A percentile compares a stretch with the other conserved stretches of the same genome.
Evolutionary conservation across 2,113 vertebrate genomes (phyloP).

Genomic region (Eretmochelys imbricata): DNA sequence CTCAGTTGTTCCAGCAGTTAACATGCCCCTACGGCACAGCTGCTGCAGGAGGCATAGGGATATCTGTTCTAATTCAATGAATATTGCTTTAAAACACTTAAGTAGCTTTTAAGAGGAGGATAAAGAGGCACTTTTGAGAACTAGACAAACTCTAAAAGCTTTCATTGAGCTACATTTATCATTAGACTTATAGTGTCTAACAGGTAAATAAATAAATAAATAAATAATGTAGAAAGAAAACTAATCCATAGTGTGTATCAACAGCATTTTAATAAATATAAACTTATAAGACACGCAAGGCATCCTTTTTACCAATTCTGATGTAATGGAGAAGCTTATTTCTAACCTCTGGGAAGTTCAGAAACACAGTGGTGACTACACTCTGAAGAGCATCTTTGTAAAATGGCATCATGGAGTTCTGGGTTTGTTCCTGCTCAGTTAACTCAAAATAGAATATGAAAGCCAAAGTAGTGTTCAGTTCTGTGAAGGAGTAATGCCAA

Average conservation of each 20-base stretch:
- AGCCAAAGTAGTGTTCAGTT: background rate
- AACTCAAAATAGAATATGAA: background rate
- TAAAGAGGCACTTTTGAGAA: background rate
- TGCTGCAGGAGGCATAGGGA: background rate
- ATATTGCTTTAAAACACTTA: background rate
- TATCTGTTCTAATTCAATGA: background rate
- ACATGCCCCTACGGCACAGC: background rate
- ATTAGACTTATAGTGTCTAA: constrained; percentile 30
- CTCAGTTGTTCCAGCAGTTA: background rate
- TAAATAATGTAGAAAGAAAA: constrained; percentile 19
- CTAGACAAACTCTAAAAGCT: background rate
- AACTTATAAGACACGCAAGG: constrained; percentile 3
- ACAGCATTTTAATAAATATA: constrained; percentile 5
- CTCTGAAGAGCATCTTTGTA: background rate
- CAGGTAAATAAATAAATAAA: constrained; percentile 19
- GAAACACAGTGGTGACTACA: background rate
- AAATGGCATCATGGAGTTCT: background rate
- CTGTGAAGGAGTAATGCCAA: background rate
- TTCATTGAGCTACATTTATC: constrained; percentile 61
- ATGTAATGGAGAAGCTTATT: constrained; percentile 19
- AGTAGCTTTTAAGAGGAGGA: background rate
- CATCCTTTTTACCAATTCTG: background rate
- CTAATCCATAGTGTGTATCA: background rate
- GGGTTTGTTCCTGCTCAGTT: background rate
- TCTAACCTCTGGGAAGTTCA: background rate